Evolutionary conservation across 2,888 invertebrate species (phyloP), one percentile per base, ranked within the genome.

Genomic region (Melanotus villosus): DNA sequence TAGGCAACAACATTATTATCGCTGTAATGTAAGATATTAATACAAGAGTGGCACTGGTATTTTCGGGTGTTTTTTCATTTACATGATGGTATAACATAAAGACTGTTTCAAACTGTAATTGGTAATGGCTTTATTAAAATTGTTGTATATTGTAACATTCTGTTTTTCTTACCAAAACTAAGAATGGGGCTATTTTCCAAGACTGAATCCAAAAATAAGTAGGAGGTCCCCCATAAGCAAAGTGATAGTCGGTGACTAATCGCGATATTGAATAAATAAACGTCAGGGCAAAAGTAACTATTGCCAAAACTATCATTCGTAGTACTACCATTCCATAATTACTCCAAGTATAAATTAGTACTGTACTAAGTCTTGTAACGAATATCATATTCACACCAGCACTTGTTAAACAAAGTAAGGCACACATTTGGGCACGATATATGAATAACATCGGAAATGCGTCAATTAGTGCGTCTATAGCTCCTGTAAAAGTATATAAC

Each of bases 181-280:
- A 38, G 43, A 73, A 68, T 6, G 73, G 73, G 0, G 65, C 32
- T 3, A 68, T 30, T 54, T 70, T 70, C 73, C 73, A 73, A 4
- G 54, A 32, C 12, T 47, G 47, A 6, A 65, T 19, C 73, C 73
- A 73, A 9, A 63, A 72, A 30, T 38, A 54, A 10, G 50, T 41
- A 1, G 66, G 64, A 2, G 65, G 68, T 2, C 19, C 23, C 6
- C 70, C 73, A 36, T 63, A 70, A 4, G 60, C 58, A 45, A 72
- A 73, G 10, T 64, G 71, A 41, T 72, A 73, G 43, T 73, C 73
- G 38, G 67, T 68, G 0, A 70, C 43, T 19, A 73, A 60, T 12
- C 68, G 70, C 12, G 59, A 56, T 0, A 65, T 64, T 0, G 73
- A 69, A 59, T 72, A 73, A 16, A 72, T 65, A 16, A 71, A 73